A percentile compares a stretch with the other conserved stretches of the same genome.
Evolutionary conservation across 2,888 invertebrate species (phyloP).

Genomic region (Coelopa pilipes): DNA sequence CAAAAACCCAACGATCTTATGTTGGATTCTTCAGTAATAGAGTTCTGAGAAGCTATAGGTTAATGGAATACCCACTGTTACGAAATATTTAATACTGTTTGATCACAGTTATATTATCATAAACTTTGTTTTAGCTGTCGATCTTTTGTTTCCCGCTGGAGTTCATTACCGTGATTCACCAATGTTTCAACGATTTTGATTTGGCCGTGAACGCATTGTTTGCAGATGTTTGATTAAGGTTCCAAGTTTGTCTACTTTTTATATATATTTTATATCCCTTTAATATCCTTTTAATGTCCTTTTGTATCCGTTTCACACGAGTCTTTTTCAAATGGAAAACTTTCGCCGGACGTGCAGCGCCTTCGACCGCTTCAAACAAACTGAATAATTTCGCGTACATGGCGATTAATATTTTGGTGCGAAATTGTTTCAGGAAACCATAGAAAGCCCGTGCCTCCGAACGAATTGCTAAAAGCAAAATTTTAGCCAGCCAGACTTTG

Average conservation of each 20-base stretch:
- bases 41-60: too few species aligned
- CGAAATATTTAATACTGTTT: too few species aligned
- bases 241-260: not conserved
- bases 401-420: conserved; percentile 8
- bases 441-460: conserved; percentile 25
- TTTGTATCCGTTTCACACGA: not conserved
- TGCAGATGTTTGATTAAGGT: too few species aligned
- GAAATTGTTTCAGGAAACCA: conserved; percentile 30
- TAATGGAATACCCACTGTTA: too few species aligned
- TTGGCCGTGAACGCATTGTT: too few species aligned
- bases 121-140: too few species aligned
- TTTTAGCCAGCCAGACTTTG: not conserved
- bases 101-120: too few species aligned
- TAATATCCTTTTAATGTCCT: not conserved
- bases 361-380: conserved; percentile 56
- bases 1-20: too few species aligned
- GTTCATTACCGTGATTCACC: too few species aligned
- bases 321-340: conserved; percentile 17
- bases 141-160: too few species aligned
- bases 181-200: too few species aligned
- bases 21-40: too few species aligned
- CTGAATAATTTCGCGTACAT: conserved; percentile 51
- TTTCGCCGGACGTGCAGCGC: conserved; percentile 55
- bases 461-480: conserved; percentile 2
- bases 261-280: not conserved